Conservation (phyloP, 1,140 invertebrate genomes). For the Campodea augens region DNA sequence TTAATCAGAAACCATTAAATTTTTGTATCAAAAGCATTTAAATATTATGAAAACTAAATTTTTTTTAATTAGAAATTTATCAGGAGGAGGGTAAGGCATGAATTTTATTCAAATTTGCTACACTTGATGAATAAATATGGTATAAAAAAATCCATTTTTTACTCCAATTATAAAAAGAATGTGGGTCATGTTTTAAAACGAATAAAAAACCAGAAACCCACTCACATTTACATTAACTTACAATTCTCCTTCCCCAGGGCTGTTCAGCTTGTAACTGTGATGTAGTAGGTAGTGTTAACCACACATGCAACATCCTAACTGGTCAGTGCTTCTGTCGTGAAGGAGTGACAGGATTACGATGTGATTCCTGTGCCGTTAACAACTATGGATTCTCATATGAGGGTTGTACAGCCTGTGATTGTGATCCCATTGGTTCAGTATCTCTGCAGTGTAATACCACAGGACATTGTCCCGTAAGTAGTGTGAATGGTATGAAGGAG, state of each 20-base stretch:
- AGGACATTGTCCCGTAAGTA: slow-evolving; percentile 62
- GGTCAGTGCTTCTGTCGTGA: slow-evolving; percentile 73
- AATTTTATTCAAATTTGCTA: no score
- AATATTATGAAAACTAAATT: no score
- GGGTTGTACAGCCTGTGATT: slow-evolving; percentile 70
- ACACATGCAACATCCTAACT: slow-evolving; percentile 54
- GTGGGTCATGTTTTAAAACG: neutral
- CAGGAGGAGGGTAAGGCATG: no score
- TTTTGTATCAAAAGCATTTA: no score
- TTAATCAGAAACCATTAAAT: no score
- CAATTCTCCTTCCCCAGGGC: slow-evolving; percentile 32
- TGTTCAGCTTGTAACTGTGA: slow-evolving; percentile 75
- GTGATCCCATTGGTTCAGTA: slow-evolving; percentile 68
- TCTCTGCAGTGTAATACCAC: slow-evolving; percentile 58
- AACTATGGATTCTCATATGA: slow-evolving; percentile 77
- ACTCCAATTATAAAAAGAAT: neutral
- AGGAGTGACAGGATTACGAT: slow-evolving; percentile 63
- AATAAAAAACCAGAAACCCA: neutral
- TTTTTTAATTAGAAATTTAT: no score
- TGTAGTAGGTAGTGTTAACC: slow-evolving; percentile 59
- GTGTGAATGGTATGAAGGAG: no score
- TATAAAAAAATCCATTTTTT: no score
- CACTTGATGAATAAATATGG: no score
- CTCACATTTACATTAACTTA: neutral
- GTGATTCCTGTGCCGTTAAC: slow-evolving; percentile 62